Conservation (phyloP, 1,140 invertebrate genomes). For the Artemia franciscana region DNA sequence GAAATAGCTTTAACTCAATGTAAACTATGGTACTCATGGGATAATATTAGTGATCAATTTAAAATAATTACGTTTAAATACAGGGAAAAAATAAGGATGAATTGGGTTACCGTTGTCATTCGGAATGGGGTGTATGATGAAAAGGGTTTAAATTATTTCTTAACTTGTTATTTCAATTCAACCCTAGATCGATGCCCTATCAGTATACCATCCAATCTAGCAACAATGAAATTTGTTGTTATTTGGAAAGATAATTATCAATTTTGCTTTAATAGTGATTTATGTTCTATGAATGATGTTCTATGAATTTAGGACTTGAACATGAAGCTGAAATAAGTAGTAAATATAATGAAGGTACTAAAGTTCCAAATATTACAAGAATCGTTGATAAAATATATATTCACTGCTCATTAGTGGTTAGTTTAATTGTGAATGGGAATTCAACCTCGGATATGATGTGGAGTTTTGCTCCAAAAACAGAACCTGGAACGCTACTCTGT, state of each 20-base stretch:
- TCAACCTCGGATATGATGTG: neutral
- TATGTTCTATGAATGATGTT: too few relatives aligned
- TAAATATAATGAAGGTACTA: neutral
- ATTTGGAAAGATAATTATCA: neutral
- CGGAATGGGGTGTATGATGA: neutral
- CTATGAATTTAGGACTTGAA: neutral
- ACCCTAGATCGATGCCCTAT: neutral
- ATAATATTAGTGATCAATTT: neutral
- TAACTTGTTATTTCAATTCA: neutral
- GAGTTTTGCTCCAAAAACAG: neutral
- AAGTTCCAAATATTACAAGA: neutral
- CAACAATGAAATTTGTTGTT: neutral
- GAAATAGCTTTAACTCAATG: neutral
- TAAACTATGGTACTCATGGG: neutral
- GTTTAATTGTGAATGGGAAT: neutral
- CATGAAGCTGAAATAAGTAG: neutral
- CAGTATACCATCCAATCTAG: neutral
- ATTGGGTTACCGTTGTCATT: neutral
- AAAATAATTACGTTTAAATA: neutral
- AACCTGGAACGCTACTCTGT: neutral
- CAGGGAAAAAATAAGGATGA: neutral
- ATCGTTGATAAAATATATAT: neutral
- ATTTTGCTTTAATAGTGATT: neutral
- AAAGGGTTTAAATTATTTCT: neutral
- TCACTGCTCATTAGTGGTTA: neutral